Percentiles rank a stretch among this genome's conserved stretches.
Conservation (phyloP, 2,888 invertebrate species). For the Bibio marci region DNA sequence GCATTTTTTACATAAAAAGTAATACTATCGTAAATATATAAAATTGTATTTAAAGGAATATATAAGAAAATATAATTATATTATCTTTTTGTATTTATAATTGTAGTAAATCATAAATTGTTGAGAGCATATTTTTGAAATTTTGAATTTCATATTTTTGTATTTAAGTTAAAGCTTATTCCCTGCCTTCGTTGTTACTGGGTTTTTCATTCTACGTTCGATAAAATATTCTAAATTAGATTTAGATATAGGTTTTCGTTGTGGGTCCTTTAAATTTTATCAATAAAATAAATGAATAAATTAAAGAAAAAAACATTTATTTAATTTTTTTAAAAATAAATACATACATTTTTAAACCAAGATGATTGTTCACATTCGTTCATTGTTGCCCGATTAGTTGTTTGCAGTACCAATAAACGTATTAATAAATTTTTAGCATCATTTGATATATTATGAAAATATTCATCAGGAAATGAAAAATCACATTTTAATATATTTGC, state of each 20-base stretch:
- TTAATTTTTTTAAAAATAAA: no score
- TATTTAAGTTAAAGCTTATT: no score
- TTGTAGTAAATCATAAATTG: no score
- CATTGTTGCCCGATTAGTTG: conserved; percentile 33
- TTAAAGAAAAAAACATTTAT: neutral
- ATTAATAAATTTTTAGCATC: conserved; percentile 51
- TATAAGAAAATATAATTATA: no score
- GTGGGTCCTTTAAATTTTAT: conserved; percentile 2
- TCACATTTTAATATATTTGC: conserved; percentile 68
- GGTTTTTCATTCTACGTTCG: conserved; percentile 5
- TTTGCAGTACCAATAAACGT: conserved; percentile 41
- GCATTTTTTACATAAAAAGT: no score
- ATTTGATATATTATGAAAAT: conserved; percentile 47
- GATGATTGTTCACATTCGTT: conserved; percentile 27
- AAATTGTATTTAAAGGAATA: no score
- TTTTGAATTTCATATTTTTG: no score
- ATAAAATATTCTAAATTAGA: conserved; percentile 5
- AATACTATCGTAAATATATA: no score
- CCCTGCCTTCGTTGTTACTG: neutral
- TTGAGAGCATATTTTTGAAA: no score
- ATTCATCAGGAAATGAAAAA: conserved; percentile 67
- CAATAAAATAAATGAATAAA: neutral
- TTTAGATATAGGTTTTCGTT: conserved; percentile 2
- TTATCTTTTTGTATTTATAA: no score
- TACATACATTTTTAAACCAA: conserved; percentile 25